Percentiles rank a stretch among this genome's conserved stretches.
Evolutionary conservation across 1,140 invertebrate species (phyloP).

Genomic region (Conus betulinus): DNA sequence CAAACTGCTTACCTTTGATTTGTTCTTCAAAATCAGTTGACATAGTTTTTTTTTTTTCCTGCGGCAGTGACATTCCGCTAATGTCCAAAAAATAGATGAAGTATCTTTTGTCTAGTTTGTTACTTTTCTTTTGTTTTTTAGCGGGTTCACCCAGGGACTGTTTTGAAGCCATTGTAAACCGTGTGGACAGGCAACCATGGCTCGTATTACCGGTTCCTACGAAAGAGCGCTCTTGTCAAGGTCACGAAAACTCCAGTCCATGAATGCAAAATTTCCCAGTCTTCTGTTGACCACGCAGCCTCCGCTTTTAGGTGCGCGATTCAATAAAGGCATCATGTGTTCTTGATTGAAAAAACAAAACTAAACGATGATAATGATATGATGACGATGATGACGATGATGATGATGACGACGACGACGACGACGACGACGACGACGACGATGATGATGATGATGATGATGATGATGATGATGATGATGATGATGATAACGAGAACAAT

Average conservation of each 20-base stretch:
- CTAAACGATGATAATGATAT: no score
- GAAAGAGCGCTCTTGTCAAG: neutral
- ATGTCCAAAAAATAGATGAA: constrained; percentile 50
- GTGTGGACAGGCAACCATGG: neutral
- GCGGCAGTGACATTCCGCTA: constrained; percentile 48
- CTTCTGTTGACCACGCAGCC: no score
- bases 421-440: no score
- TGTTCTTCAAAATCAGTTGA: constrained; percentile 19
- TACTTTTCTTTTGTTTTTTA: neutral
- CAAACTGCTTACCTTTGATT: neutral
- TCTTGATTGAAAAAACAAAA: no score
- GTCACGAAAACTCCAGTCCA: neutral
- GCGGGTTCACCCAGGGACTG: neutral
- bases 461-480: no score
- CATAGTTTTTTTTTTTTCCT: constrained; percentile 1
- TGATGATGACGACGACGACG: no score
- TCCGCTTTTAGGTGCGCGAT: no score
- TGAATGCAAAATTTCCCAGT: no score
- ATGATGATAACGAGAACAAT: no score
- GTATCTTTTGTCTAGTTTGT: constrained; percentile 35
- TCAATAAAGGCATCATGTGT: no score
- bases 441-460: no score
- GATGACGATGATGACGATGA: no score
- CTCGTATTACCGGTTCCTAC: neutral
- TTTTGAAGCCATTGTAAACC: neutral